Base-by-base conservation (phyloP, 2,113 vertebrate genomes). In the Ginglymostoma cirratum region DNA sequence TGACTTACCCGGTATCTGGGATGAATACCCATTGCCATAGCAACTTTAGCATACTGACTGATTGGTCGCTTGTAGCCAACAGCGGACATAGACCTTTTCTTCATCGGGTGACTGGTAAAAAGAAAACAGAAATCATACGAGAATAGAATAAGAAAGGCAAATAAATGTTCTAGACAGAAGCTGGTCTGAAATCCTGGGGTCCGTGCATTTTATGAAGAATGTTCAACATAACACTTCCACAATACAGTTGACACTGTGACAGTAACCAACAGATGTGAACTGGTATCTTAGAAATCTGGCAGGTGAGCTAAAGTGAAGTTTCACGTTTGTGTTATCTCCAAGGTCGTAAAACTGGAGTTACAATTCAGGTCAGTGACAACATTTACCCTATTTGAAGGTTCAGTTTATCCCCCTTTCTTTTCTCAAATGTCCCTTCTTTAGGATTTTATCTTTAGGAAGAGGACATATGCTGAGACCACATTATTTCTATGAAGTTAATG, bases 11-110 rank as follows among this genome's bases (percentile, higher is more conserved):
- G 97, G 97, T 99, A 99, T 97, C 99, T 98, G 8, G 97, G 98
- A 27, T 98, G 98, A 78, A 98, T 97, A 6, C 98, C 98, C 96
- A 98, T 98, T 96, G 98, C 98, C 96, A 99, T 99, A 97, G 99
- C 98, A 96, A 98, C 98, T 42, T 99, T 98, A 95, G 99, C 99
- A 42, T 98, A 98, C 17, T 99, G 98, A 97, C 99, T 99, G 97
- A 99, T 98, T 55, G 99, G 99, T 95, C 99, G 98, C 97, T 99
- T 99, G 97, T 99, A 98, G 96, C 99, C 99, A 96, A 99, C 98
- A 0, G 98, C 99, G 0, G 99, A 99, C 0, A 97, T 98, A 0
- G 99, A 98, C 45, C 99, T 98, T 96, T 97, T 98, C 98, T 98
- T 98, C 97, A 98, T 98, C 94, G 98, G 98, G 96, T 97, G 98